Base-by-base conservation (phyloP, 2,888 invertebrate species). In the Spicauda simplicius region DNA sequence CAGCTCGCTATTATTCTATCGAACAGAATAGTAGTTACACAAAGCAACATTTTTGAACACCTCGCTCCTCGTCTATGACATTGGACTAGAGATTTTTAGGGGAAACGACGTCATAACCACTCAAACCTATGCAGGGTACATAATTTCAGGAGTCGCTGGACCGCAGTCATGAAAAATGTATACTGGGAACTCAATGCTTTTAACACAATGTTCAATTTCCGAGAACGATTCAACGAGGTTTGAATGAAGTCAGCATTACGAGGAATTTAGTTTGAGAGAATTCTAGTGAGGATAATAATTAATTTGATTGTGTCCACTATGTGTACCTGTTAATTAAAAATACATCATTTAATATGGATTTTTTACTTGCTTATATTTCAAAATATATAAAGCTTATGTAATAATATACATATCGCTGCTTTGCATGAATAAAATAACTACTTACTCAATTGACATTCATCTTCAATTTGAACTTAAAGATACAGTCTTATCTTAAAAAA, bases 71-170 rank as follows among this genome's bases (percentile, higher is more conserved):
- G 20, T 61, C 66, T 67, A 68, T 64, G 71, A 71, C 68, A 71
- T 73, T 71, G 71, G 74, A 67, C 57, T 69, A 60, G 48, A 70
- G 70, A 71, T 70, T 37, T 74, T 71, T 71, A 75, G 73, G 73
- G 71, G 41, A 65, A 65, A 58, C 71, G 61, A 25, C 48, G 59
- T 66, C 59, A 66, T 60, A 55, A 70, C 71, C 72, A 66, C 69
- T 71, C 68, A 60, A 64, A 70, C 69, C 62, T 61, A 63, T 70
- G 52, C 56, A 67, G 66, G 70, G 70, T 65, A 63, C 69, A 68
- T 67, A 69, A 64, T 65, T 71, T 70, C 64, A 53, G 37, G 30
- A 53, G 25, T 20, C 60, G 59, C 55, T 54, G 33, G 62, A 54
- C 54, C 62, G 14, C 55, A 50, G 60, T 60, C 61, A 67, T 67